Conservation (phyloP, 2,888 invertebrate species). For the Trichogramma dendrolimi region DNA sequence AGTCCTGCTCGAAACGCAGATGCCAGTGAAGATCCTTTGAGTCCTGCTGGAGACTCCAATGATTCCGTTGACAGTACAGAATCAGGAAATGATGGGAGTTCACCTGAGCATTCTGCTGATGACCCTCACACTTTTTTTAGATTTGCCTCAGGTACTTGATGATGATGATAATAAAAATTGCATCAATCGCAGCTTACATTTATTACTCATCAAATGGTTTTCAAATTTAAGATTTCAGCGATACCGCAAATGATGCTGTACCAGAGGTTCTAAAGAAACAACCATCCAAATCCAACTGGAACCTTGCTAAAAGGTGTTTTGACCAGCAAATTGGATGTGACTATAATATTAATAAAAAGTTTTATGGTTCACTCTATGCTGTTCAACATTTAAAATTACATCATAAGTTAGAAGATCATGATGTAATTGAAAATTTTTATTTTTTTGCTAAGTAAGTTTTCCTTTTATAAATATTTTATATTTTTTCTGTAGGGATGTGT, state of each 20-base stretch:
- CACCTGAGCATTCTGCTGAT: no score
- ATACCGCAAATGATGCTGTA: constrained; percentile 40
- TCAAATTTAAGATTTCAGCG: constrained; percentile 21
- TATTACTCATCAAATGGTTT: no score
- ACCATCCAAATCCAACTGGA: constrained; percentile 67
- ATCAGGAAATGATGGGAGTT: no score
- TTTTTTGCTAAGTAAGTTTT: constrained; percentile 1
- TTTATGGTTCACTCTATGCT: constrained; percentile 77
- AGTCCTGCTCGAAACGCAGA: no score
- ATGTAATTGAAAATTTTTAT: constrained; percentile 35
- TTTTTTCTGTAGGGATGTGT: constrained; percentile 68
- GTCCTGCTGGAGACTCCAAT: no score
- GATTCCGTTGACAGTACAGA: no score
- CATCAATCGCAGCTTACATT: no score
- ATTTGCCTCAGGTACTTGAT: no score
- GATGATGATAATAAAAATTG: no score
- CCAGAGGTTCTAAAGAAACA: constrained; percentile 56
- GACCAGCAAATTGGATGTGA: constrained; percentile 63
- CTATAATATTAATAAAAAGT: constrained; percentile 63
- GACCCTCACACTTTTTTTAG: no score
- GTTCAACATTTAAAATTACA: constrained; percentile 78
- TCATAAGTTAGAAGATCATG: constrained; percentile 72
- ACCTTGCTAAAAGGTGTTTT: constrained; percentile 62
- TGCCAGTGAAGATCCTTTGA: no score
- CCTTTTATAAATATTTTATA: not conserved